A percentile compares a stretch with the other conserved stretches of the same genome.
These are phyloP conservation scores for Ammodramus savannarum DNA, from an alignment of 2,113 vertebrate species.

Conservation along the genomic window DNA sequence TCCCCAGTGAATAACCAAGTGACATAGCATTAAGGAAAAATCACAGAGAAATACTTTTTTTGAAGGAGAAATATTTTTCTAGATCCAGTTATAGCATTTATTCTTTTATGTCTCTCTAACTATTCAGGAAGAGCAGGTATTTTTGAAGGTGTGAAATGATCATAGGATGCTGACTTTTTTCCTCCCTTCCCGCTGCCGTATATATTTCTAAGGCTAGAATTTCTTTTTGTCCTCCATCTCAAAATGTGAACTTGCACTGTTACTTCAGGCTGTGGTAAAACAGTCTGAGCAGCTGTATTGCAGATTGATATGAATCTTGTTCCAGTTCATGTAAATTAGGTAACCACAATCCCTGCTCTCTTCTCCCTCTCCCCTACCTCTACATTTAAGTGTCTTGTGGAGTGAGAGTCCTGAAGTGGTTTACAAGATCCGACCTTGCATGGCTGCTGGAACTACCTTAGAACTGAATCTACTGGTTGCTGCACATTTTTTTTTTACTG, in stretches of 20 bases:
- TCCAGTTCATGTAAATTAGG: not conserved
- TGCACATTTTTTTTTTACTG: not conserved
- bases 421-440: not conserved
- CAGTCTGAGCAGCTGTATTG: not conserved
- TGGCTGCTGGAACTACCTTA: not conserved
- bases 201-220: not conserved
- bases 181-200: accelerated
- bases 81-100: not conserved
- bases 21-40: not conserved
- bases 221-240: not conserved
- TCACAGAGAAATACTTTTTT: not conserved
- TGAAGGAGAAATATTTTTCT: not conserved
- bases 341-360: not conserved
- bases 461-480: not conserved
- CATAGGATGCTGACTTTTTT: not conserved
- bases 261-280: not conserved
- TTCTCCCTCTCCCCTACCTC: not conserved
- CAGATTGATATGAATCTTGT: not conserved
- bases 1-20: not conserved
- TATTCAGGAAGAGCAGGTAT: not conserved
- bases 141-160: not conserved
- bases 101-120: not conserved
- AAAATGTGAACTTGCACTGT: not conserved
- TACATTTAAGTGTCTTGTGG: not conserved
- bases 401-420: not conserved